These are phyloP conservation scores for Anoplolepis gracilipes DNA, from an alignment of 1,140 invertebrate species.

Conservation along the genomic window DNA sequence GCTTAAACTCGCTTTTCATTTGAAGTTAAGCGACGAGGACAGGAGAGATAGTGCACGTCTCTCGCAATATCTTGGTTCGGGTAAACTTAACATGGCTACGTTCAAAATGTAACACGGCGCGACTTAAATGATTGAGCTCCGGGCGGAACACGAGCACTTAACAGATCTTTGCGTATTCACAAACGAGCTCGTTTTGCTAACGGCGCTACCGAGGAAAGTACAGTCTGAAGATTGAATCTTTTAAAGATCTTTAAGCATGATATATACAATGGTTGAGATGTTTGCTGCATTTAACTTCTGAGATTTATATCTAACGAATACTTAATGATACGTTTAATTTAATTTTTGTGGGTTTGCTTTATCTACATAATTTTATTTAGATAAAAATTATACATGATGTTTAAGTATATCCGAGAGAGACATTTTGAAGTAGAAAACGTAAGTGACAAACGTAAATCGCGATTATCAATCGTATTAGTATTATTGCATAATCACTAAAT, in stretches of 20 bases:
- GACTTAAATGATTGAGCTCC: conserved; percentile 52
- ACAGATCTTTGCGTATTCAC: conserved; percentile 54
- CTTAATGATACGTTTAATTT: conserved; percentile 50
- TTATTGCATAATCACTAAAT: background rate
- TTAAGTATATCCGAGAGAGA: background rate
- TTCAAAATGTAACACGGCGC: conserved; percentile 50
- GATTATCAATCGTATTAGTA: background rate
- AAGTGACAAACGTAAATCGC: background rate
- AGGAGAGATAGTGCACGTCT: conserved; percentile 38
- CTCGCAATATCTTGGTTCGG: conserved; percentile 20
- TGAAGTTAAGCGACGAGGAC: conserved; percentile 17
- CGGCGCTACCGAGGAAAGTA: background rate
- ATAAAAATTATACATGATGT: background rate
- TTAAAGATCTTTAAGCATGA: conserved; percentile 45
- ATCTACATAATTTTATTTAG: background rate
- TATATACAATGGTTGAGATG: conserved; percentile 25
- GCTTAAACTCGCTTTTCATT: conserved; percentile 29
- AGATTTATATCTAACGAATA: background rate
- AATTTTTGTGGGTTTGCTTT: conserved; percentile 27
- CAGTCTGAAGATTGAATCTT: conserved; percentile 49
- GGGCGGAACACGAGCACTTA: conserved; percentile 50
- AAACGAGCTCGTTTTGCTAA: conserved; percentile 48
- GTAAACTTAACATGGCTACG: conserved; percentile 32
- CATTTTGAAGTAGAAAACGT: background rate
- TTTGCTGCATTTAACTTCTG: conserved; percentile 13